Base-by-base conservation (phyloP, 2,113 vertebrate species). In the Limanda limanda region DNA sequence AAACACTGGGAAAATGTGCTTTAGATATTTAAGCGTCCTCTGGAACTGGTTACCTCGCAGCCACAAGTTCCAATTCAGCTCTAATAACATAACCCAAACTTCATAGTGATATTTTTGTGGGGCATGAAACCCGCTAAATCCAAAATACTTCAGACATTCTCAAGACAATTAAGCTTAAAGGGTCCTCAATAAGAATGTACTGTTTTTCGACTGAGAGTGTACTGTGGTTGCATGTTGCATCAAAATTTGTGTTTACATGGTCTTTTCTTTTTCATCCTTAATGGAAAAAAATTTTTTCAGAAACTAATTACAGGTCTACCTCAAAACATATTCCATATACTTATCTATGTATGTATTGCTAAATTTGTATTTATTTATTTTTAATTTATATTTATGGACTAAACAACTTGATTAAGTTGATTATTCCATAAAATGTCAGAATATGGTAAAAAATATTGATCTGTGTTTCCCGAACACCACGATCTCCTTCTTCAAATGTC, bases 1-100 rank as follows among this genome's bases (percentile, higher is more conserved):
- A 87, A 89, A 90, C 86, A 87, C 72, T 75, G 66, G 61, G 73
- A 71, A 87, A 31, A 85, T 77, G 77, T 88, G 85, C 84, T 88
- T 88, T 71, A 79, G 74, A 89, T 87, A 79, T 75, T 55, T 68
- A 76, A 54, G 71, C 64, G 71, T 71, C 54, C 65, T 85, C 83
- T 91, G 84, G 86, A 90, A 88, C 71, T 64, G 60, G 86, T 88
- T 86, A 72, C 63, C 55, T 81, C 77, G 55, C 6, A 65, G 66
- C 81, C 74, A 71, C 45, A 75, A 62, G 73, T 73, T 84, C 71
- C 73, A 81, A 65, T 88, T 88, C 66, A 71, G 61, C 83, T 86
- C 74, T 84, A 84, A 79, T 89, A 91, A 82, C 78, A 78, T 65
- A 61, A 82, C 81, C 81, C 86, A 79, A 71, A 82, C 68, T 90